These are phyloP conservation scores for Ophioderma brevispina DNA, from an alignment of 35 echinoderm and acorn worm genomes.

Conservation along the genomic window DNA sequence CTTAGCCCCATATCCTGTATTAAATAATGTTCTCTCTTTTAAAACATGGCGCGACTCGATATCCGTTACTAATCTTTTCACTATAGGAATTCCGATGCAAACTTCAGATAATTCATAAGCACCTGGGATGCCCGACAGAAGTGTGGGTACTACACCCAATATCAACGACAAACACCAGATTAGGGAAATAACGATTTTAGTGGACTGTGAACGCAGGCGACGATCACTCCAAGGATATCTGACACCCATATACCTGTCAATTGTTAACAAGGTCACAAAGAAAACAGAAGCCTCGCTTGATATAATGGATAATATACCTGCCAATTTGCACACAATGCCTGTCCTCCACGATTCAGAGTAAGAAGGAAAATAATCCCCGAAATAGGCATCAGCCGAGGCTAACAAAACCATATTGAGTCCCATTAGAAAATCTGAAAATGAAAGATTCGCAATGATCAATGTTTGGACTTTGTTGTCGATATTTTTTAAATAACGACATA, in stretches of 20 bases:
- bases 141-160: not conserved
- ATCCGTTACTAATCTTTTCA: too few species aligned
- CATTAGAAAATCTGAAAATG: conserved; percentile 23
- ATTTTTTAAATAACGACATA: not conserved
- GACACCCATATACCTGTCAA: not conserved
- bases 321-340: not conserved
- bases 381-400: conserved; percentile 1
- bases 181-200: not conserved
- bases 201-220: not conserved
- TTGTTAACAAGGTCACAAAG: conserved; percentile 4
- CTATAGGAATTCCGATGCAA: not conserved
- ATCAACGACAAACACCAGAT: not conserved
- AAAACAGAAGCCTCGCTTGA: conserved; percentile 38
- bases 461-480: not conserved
- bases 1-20: too few species aligned
- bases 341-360: not conserved
- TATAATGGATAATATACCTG: conserved; percentile 12
- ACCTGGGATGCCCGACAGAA: not conserved
- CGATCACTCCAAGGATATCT: not conserved
- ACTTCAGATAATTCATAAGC: not conserved
- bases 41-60: too few species aligned
- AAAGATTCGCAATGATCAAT: conserved; percentile 7
- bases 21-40: too few species aligned
- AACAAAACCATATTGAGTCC: conserved; percentile 32
- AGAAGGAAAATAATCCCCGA: not conserved